Conservation (phyloP, 2,797 vertebrate genomes). For the Megalops cyprinoides region DNA sequence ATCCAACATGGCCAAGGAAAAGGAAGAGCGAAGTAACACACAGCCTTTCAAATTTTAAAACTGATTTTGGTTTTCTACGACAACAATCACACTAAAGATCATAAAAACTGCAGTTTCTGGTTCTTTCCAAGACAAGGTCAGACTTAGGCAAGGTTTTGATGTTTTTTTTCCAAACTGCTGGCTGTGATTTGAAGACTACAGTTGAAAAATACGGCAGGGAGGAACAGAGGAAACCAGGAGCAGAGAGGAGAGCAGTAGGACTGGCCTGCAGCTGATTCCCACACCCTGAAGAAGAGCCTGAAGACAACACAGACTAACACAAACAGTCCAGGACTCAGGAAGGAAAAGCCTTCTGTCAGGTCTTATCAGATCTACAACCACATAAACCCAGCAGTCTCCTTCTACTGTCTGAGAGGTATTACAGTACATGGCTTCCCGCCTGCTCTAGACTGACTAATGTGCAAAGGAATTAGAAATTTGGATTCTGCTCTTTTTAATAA, state of each 20-base stretch:
- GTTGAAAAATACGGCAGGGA: too few species aligned
- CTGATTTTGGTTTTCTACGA: neutral
- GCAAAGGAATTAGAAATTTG: neutral
- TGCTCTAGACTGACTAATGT: neutral
- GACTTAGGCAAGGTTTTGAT: neutral
- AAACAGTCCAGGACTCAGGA: constrained; percentile 71
- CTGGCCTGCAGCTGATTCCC: constrained; percentile 67
- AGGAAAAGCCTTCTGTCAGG: constrained; percentile 67
- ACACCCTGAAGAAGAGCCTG: constrained; percentile 70
- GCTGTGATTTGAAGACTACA: neutral
- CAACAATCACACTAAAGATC: neutral
- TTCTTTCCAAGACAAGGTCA: neutral
- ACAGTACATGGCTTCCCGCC: neutral
- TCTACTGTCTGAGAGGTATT: constrained; percentile 24
- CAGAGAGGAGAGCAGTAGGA: neutral
- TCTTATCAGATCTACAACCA: constrained; percentile 59
- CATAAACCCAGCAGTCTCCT: constrained; percentile 49
- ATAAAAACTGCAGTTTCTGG: neutral
- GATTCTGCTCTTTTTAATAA: neutral
- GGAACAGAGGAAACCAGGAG: constrained; percentile 8
- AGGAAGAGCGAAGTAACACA: neutral
- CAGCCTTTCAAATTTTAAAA: neutral
- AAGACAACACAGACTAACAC: constrained; percentile 57
- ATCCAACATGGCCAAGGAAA: neutral
- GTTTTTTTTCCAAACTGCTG: neutral